Evolutionary conservation across 2,888 invertebrate species (phyloP), one percentile per base, ranked within the genome.

Genomic region (Parnassius apollo): DNA sequence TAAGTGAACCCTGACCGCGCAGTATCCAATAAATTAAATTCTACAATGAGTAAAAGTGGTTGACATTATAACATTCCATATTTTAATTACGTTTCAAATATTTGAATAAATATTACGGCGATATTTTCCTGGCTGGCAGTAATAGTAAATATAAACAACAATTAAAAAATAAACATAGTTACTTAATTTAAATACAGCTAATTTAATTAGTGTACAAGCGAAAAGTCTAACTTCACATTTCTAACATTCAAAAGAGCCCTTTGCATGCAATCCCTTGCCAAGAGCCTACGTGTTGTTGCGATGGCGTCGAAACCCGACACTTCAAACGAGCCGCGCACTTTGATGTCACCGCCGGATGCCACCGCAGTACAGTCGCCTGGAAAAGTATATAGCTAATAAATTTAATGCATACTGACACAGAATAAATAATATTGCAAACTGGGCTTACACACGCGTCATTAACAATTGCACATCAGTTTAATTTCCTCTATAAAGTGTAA

Each of bases 311-410:
- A 79, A 77, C 69, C 70, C 71, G 70, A 70, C 71, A 75, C 80
- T 74, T 82, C 80, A 85, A 85, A 86, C 76, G 72, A 59, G 71
- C 84, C 85, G 86, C 74, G 65, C 61, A 66, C 82, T 86, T 86
- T 86, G 80, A 85, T 80, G 78, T 81, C 73, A 69, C 83, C 84
- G 83, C 77, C 68, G 75, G 45, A 46, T 56, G 58, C 50, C 50
- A 49, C 53, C 59, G 35, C 46, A 11, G 48, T 59, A 59, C 59
- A 56, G 50, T 52, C 60, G 64, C 57, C 42, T 48, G 57, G 13
- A 56, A 59, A 56, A 59, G 55, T 42, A 42, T 48, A 48, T 52
- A 35, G 52, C 56, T 48, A 53, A 60, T 53, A 57, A 51, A 64
- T 49, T 60, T 64, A 42, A 57, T 60, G 62, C 49, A 57, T 44